phyloP scores from a whole-genome alignment of 2,113 vertebrate genomes.

The Amphilophus citrinellus region DNA sequence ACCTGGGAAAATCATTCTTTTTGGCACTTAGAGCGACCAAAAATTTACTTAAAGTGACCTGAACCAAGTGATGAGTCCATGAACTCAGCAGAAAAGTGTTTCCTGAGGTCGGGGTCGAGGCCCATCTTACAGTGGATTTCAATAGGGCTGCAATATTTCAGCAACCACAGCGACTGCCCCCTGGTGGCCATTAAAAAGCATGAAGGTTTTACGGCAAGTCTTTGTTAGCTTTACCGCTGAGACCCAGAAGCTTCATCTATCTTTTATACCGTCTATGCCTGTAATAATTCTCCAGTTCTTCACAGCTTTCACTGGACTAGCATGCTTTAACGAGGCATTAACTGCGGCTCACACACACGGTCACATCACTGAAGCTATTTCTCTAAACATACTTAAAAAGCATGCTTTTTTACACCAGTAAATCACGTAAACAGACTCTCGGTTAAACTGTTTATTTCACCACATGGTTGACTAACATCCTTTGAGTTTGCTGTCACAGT shows the following conservation, averaged over 20 bases:
- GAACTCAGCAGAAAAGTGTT: background rate
- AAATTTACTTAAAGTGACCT: background rate
- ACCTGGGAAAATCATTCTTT: no score
- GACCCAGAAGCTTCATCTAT: background rate
- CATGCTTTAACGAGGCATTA: constrained; percentile 7
- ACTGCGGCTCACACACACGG: background rate
- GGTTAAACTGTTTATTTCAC: background rate
- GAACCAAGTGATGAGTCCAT: background rate
- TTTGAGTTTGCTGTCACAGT: background rate
- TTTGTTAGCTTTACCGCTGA: background rate
- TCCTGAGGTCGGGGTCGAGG: background rate
- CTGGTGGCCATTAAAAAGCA: constrained; percentile 1
- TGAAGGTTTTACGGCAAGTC: background rate
- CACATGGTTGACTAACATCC: background rate
- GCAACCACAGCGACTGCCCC: background rate
- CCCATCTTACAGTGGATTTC: rapidly evolving
- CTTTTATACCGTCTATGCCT: background rate
- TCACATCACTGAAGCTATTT: background rate
- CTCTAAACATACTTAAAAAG: background rate
- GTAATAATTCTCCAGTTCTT: constrained; percentile 5
- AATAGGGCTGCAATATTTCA: background rate
- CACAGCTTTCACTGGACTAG: constrained; percentile 1
- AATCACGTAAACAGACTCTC: background rate
- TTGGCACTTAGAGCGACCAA: no score
- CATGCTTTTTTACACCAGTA: background rate